phyloP scores from a whole-genome alignment of 2,888 invertebrate genomes.

The Iphiclides podalirius region DNA sequence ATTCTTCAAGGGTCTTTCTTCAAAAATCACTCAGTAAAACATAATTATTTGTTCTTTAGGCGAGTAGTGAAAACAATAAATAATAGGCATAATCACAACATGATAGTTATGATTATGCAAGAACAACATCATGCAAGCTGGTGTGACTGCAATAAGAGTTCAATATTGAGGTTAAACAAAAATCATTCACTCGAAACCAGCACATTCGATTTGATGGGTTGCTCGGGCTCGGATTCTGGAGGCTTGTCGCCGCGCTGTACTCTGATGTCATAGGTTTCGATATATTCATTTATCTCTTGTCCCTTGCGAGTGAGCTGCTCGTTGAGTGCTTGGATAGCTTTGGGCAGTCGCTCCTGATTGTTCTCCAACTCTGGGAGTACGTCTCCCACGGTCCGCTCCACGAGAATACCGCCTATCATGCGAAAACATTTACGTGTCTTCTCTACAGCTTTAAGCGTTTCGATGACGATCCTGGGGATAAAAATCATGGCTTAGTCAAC shows the following conservation, averaged over 20 bases:
- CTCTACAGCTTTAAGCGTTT: constrained; percentile 92
- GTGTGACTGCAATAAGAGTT: neutral
- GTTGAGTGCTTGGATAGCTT: constrained; percentile 88
- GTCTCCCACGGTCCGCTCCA: constrained; percentile 94
- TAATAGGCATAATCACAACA: neutral
- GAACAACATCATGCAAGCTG: neutral
- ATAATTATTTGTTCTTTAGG: neutral
- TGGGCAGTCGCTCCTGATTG: constrained; percentile 89
- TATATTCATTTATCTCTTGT: constrained; percentile 93
- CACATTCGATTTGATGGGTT: constrained; percentile 72
- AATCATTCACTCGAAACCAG: constrained; percentile 69
- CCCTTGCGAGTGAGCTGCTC: constrained; percentile 93
- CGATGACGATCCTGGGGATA: constrained; percentile 91
- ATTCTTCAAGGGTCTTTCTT: no score
- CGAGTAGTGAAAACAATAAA: neutral
- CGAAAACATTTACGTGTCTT: constrained; percentile 93
- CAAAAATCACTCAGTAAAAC: no score
- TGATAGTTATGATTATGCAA: neutral
- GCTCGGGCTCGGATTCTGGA: constrained; percentile 36
- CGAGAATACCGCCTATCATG: constrained; percentile 95
- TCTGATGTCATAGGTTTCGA: constrained; percentile 93
- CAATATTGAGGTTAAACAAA: neutral
- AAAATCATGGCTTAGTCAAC: neutral
- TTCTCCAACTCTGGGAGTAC: constrained; percentile 90
- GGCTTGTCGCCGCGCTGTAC: constrained; percentile 78